Percentiles rank a stretch among this genome's conserved stretches.
Evolutionary conservation across 1,140 invertebrate genomes (phyloP).

Genomic region (Littorina saxatilis): DNA sequence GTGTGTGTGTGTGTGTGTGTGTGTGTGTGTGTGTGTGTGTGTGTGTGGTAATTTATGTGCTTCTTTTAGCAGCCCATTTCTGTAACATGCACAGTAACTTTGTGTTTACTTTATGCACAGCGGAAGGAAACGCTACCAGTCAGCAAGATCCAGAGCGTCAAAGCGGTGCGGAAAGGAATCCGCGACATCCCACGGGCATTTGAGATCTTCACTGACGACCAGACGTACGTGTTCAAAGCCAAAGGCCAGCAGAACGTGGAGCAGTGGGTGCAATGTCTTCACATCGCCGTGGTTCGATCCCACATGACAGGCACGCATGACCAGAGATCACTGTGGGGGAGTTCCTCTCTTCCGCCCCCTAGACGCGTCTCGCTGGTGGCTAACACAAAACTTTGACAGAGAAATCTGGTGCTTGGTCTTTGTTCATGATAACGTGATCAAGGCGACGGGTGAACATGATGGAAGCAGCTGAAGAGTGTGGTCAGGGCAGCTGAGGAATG

Average conservation of each 20-base stretch:
- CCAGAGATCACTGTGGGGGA: not conserved
- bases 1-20: too few species aligned
- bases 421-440: too few species aligned
- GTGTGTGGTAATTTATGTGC: not conserved
- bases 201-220: constrained; percentile 93
- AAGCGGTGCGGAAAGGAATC: constrained; percentile 85
- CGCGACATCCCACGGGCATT: constrained; percentile 91
- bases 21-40: constrained; percentile 4
- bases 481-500: too few species aligned
- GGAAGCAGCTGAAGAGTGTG: too few species aligned
- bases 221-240: constrained; percentile 93
- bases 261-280: constrained; percentile 84
- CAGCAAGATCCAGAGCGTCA: constrained; percentile 93
- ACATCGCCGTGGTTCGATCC: constrained; percentile 69
- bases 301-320: constrained; percentile 19
- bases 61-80: too few species aligned
- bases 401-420: too few species aligned
- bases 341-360: not conserved
- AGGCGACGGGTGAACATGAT: too few species aligned
- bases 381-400: not conserved
- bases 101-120: too few species aligned
- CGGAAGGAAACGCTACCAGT: constrained; percentile 78
- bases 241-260: constrained; percentile 96
- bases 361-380: not conserved
- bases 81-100: too few species aligned